Evolutionary conservation across 2,888 invertebrate genomes (phyloP).

Genomic region (Minunthozetes semirufus): DNA sequence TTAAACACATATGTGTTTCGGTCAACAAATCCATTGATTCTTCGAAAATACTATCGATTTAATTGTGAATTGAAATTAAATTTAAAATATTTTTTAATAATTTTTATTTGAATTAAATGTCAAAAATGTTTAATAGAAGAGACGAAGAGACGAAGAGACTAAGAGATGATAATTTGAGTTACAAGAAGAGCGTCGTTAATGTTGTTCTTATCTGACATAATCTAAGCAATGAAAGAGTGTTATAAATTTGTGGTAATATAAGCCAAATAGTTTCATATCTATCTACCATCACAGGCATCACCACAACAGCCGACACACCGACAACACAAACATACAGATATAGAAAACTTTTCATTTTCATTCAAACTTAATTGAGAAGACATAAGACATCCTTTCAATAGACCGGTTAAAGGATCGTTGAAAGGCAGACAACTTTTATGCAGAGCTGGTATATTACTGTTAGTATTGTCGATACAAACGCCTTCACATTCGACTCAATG

Average conservation of each 20-base stretch:
- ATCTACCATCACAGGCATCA: slow-evolving; percentile 11
- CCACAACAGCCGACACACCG: neutral
- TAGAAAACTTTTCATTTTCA: neutral
- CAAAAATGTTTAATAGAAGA: no score
- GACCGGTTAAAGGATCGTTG: slow-evolving; percentile 15
- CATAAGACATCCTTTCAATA: slow-evolving; percentile 18
- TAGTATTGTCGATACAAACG: neutral
- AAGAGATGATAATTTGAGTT: slow-evolving; percentile 8
- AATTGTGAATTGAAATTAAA: no score
- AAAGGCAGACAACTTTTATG: neutral
- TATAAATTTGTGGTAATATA: slow-evolving; percentile 24
- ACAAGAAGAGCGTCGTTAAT: neutral
- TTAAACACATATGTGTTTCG: neutral
- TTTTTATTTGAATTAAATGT: no score
- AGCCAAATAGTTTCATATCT: slow-evolving; percentile 25
- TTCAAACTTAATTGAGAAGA: slow-evolving; percentile 13
- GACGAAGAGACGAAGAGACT: no score
- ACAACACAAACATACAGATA: neutral
- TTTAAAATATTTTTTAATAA: no score
- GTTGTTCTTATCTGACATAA: slow-evolving; percentile 15
- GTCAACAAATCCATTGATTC: neutral
- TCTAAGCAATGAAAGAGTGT: slow-evolving; percentile 6
- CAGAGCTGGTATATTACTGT: neutral
- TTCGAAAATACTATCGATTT: no score
- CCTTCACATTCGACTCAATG: neutral